Base-by-base conservation (phyloP, 2,113 vertebrate genomes). In the Furnarius figulus region DNA sequence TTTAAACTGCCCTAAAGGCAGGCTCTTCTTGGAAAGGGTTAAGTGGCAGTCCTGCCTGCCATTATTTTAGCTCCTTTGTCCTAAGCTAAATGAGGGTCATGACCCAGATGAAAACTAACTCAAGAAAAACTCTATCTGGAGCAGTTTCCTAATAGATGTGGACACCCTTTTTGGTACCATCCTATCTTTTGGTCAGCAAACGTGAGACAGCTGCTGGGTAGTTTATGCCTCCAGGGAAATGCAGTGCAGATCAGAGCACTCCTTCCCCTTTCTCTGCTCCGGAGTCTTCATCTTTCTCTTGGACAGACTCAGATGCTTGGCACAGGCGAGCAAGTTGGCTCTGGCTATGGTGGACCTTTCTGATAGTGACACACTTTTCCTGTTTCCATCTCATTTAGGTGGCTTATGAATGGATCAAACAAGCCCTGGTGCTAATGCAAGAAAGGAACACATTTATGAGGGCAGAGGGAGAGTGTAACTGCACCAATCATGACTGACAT, bases 401-500 rank as follows among this genome's bases (percentile, higher is more conserved):
- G 56, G 17, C 20, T 83, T 42, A 71, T 0, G 0, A 82, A 82
- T 2, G 2, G 28, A 83, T 42, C 11, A 19, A 33, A 68, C 15
- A 63, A 72, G 44, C 65, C 35, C 4, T 47, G 12, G 39, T 76
- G 25, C 28, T 59, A 2, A 2, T 11, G 8, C 46, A 33, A 61
- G 33, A 58, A 21, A 88, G 16, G 14, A 79, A 56, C 9, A 44
- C 7, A 24, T 68, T 68, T 49, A 6, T 59, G 25, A 86, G 14
- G 33, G 30, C 35, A 84, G 37, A 88, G 12, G 10, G 31, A 67
- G 39, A 61, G 3, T 10, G 12, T 19, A 72, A 76, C 53, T 61
- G 18, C 52, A 52, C 55, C 30, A 74, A 0, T 30, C 30, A 18
- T 1, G 2, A 46, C 40, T 55, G 49, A 50, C 11, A 76, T 33